phyloP scores from a whole-genome alignment of 2,113 vertebrate species.

The Pycnonotus jocosus region DNA sequence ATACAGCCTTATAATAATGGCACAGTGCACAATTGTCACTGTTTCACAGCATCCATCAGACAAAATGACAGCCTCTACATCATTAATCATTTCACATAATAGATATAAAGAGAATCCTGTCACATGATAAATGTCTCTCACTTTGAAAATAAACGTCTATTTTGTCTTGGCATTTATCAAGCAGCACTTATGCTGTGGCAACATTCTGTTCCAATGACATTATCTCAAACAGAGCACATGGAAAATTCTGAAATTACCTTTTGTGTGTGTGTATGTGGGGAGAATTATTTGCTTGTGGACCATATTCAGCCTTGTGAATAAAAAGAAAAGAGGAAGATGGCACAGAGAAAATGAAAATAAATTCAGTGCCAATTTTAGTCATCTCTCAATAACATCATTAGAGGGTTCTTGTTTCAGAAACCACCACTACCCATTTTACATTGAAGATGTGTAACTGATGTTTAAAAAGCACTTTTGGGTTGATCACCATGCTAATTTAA shows the following conservation, averaged over 20 bases:
- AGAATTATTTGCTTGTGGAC: background rate
- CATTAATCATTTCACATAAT: slow-evolving; percentile 66
- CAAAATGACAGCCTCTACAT: slow-evolving; percentile 50
- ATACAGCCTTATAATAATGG: slow-evolving; percentile 24
- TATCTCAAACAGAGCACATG: slow-evolving; percentile 39
- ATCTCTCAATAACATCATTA: background rate
- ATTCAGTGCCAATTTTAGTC: background rate
- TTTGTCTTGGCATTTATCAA: slow-evolving; percentile 64
- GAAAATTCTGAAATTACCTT: slow-evolving; percentile 1
- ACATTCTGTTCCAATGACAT: slow-evolving; percentile 39
- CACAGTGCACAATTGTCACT: slow-evolving; percentile 30
- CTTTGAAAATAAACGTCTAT: slow-evolving; percentile 59
- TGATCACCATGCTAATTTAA: background rate
- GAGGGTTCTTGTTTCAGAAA: background rate
- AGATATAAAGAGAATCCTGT: slow-evolving; percentile 53
- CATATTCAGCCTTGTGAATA: background rate
- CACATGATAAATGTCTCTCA: slow-evolving; percentile 60
- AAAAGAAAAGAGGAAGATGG: background rate
- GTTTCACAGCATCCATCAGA: slow-evolving; percentile 58
- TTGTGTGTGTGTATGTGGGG: background rate
- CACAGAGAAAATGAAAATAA: background rate
- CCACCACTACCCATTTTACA: background rate
- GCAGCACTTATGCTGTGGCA: slow-evolving; percentile 17
- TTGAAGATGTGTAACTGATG: background rate
- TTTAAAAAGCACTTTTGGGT: background rate